phyloP scores from a whole-genome alignment of 2,113 vertebrate genomes.

The Naja naja region DNA sequence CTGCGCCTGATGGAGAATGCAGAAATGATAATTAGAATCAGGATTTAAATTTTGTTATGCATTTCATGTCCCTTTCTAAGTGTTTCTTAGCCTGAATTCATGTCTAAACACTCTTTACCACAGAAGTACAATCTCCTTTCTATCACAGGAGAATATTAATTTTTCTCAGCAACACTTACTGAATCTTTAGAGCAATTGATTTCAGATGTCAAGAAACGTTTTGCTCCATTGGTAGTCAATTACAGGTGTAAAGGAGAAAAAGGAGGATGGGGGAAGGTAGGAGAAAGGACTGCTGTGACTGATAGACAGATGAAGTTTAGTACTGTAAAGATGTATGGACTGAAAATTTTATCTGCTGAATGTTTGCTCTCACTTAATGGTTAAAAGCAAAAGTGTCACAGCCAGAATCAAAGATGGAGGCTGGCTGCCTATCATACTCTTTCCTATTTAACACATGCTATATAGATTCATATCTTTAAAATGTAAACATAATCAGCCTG shows the following conservation, averaged over 20 bases:
- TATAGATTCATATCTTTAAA: neutral
- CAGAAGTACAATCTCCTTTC: neutral
- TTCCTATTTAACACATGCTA: neutral
- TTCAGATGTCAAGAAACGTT: neutral
- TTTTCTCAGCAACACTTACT: neutral
- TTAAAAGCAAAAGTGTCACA: neutral
- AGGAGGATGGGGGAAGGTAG: neutral
- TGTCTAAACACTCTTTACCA: neutral
- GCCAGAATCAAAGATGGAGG: neutral
- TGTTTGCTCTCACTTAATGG: neutral
- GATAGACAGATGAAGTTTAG: neutral
- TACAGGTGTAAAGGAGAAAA: neutral
- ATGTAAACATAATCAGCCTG: neutral
- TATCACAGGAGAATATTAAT: neutral
- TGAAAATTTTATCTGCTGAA: neutral
- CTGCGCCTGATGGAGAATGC: neutral
- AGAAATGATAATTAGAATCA: neutral
- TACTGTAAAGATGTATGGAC: neutral
- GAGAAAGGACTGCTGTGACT: neutral
- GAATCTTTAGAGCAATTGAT: neutral
- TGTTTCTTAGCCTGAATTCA: neutral
- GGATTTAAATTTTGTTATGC: neutral
- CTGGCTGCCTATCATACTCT: neutral
- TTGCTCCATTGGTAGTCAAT: neutral
- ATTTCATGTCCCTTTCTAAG: neutral